Evolutionary conservation across 2,113 vertebrate species (phyloP).

Genomic region (Cyrtonyx montezumae): DNA sequence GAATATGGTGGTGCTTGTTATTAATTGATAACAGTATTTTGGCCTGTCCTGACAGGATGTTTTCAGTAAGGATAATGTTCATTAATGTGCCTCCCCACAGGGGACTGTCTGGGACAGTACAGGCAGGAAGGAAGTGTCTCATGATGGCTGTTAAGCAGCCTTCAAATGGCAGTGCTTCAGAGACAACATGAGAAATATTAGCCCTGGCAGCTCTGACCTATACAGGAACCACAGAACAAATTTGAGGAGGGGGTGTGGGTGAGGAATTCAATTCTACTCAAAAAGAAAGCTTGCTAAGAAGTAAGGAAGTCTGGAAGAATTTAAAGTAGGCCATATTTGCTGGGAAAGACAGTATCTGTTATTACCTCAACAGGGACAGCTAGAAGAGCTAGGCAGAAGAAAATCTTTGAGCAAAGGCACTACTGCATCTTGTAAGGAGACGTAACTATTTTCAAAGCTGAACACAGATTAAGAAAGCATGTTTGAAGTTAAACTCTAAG

Average conservation of each 20-base stretch:
- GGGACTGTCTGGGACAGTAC: slow-evolving; percentile 66
- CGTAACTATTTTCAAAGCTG: not conserved
- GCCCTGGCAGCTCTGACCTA: not conserved
- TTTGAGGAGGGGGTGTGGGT: not conserved
- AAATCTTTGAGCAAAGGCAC: not conserved
- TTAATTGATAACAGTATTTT: slow-evolving; percentile 71
- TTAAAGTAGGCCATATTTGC: not conserved
- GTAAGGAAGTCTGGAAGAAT: not conserved
- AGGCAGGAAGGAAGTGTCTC: slow-evolving; percentile 68
- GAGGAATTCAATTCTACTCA: not conserved
- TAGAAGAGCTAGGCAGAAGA: not conserved
- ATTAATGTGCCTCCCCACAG: slow-evolving; percentile 64
- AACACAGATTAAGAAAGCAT: not conserved
- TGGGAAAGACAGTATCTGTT: not conserved
- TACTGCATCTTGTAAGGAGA: not conserved
- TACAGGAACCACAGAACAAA: slow-evolving; percentile 7
- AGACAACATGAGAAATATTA: not conserved
- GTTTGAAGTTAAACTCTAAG: not conserved
- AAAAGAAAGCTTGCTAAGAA: not conserved
- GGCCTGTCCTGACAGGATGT: slow-evolving; percentile 60
- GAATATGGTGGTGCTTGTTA: slow-evolving; percentile 51
- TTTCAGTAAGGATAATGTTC: slow-evolving; percentile 67
- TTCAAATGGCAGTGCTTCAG: slow-evolving; percentile 55
- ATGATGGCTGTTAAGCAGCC: slow-evolving; percentile 28
- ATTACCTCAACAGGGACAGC: not conserved